Evolutionary conservation across 2,888 invertebrate species (phyloP).

Genomic region (Pecten maximus): DNA sequence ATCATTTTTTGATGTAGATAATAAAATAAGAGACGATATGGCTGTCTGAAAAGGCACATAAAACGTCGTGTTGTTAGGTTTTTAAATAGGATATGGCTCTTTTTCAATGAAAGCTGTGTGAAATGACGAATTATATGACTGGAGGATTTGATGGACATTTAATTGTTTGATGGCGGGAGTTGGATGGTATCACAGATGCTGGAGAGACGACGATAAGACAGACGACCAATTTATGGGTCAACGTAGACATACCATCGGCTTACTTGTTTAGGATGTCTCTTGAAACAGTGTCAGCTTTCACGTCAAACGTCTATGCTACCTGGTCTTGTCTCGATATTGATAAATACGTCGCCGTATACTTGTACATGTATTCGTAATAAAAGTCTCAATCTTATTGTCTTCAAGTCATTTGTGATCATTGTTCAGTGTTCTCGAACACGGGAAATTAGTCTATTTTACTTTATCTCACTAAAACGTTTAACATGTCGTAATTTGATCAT

Average conservation of each 20-base stretch:
- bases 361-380: too few species aligned
- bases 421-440: too few species aligned
- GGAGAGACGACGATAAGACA: neutral
- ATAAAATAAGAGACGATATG: neutral
- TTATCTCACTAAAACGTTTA: too few species aligned
- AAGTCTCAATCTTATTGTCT: too few species aligned
- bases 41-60: neutral
- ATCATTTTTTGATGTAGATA: conserved; percentile 3
- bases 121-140: neutral
- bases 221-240: neutral
- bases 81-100: neutral
- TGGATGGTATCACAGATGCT: neutral
- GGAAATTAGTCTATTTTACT: too few species aligned
- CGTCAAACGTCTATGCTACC: too few species aligned
- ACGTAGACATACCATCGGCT: neutral
- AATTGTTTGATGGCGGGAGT: neutral
- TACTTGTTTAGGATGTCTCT: neutral
- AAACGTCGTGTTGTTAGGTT: neutral
- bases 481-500: too few species aligned
- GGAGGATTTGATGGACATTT: neutral
- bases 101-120: neutral
- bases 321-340: too few species aligned
- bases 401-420: too few species aligned
- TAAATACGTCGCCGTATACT: too few species aligned
- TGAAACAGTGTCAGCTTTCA: too few species aligned